phyloP scores from a whole-genome alignment of 2,888 invertebrate species.

The Cactoblastis cactorum region DNA sequence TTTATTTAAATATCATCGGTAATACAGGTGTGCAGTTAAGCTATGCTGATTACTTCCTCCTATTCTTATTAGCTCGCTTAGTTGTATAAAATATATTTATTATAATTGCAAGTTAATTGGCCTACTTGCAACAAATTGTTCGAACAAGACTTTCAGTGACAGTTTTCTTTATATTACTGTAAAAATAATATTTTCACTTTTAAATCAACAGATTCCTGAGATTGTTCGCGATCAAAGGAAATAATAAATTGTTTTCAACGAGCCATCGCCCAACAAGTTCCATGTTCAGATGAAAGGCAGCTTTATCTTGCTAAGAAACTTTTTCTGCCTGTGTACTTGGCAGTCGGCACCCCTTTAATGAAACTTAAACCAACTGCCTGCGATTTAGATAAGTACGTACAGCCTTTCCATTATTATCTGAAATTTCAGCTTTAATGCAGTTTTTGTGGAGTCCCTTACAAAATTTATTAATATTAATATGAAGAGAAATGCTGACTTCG shows the following conservation, averaged over 20 bases:
- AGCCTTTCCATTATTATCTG: slow-evolving; percentile 6
- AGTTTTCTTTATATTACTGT: not conserved
- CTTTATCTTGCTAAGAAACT: slow-evolving; percentile 66
- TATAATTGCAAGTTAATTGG: no score
- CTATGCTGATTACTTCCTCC: no score
- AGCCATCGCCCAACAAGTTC: slow-evolving; percentile 49
- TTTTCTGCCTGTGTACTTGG: slow-evolving; percentile 61
- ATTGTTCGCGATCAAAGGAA: slow-evolving; percentile 50
- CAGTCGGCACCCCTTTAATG: slow-evolving; percentile 55
- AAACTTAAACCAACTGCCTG: slow-evolving; percentile 63
- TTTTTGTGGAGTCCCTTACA: not conserved
- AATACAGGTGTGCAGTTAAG: no score
- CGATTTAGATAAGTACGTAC: slow-evolving; percentile 64
- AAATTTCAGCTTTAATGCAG: not conserved
- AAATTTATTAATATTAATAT: not conserved
- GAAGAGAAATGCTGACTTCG: not conserved
- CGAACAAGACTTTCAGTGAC: no score
- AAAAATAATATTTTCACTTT: slow-evolving; percentile 27
- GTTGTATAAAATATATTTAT: no score
- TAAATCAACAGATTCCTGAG: slow-evolving; percentile 46
- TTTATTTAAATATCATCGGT: no score
- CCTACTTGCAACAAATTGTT: no score
- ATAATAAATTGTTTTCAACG: slow-evolving; percentile 59
- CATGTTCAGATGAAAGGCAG: slow-evolving; percentile 60
- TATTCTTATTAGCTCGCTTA: no score